Percentiles rank a stretch among this genome's conserved stretches.
Conservation (phyloP, 2,113 vertebrate genomes). For the Scatophagus argus region DNA sequence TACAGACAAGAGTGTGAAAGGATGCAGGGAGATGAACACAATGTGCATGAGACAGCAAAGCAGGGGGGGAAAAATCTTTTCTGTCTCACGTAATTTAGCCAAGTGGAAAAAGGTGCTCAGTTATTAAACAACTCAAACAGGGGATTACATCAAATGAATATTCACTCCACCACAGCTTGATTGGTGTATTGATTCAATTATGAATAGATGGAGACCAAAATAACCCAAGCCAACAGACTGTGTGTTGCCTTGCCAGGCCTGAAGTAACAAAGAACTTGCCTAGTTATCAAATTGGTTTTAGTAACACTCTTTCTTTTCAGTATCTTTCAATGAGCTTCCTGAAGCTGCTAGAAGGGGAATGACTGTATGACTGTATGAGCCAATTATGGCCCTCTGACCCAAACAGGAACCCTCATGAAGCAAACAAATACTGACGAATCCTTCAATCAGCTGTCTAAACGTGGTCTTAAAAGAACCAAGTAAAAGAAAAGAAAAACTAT, state of each 20-base stretch:
- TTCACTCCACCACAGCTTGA: constrained; percentile 62
- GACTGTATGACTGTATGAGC: neutral
- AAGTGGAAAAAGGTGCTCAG: constrained; percentile 62
- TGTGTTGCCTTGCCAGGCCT: constrained; percentile 32
- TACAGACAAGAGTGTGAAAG: constrained; percentile 19
- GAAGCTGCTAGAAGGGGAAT: constrained; percentile 34
- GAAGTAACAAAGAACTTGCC: constrained; percentile 29
- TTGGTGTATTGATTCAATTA: constrained; percentile 77
- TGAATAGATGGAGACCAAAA: constrained; percentile 70
- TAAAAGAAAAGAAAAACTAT: constrained; percentile 8
- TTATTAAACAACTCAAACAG: constrained; percentile 78
- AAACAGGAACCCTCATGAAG: constrained; percentile 19
- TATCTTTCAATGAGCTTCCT: constrained; percentile 10
- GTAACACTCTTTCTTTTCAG: neutral
- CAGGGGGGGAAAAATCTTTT: constrained; percentile 45
- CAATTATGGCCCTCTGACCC: constrained; percentile 41
- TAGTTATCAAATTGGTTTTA: constrained; percentile 34
- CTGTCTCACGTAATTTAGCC: constrained; percentile 74
- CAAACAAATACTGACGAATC: constrained; percentile 47
- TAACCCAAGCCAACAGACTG: constrained; percentile 41
- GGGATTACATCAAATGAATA: constrained; percentile 67
- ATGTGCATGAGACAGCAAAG: constrained; percentile 31
- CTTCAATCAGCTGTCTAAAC: constrained; percentile 44
- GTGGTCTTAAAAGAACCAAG: neutral
- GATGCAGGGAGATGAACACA: constrained; percentile 48